A percentile compares a stretch with the other conserved stretches of the same genome.
These are phyloP conservation scores for Chionis minor DNA, from an alignment of 2,113 vertebrate genomes.

Conservation along the genomic window DNA sequence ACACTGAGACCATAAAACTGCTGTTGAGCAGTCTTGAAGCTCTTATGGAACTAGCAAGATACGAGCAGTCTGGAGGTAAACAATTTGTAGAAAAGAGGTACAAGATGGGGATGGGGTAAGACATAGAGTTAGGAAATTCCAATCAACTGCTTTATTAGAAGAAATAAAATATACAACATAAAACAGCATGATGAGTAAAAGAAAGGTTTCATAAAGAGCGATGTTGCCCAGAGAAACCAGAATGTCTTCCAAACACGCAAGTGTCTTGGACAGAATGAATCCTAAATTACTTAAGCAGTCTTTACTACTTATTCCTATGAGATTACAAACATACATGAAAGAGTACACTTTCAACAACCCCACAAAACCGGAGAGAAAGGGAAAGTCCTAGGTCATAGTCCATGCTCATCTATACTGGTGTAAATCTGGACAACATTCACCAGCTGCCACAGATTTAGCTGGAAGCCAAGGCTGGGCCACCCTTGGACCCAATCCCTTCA, in stretches of 20 bases:
- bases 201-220: not conserved
- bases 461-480: not conserved
- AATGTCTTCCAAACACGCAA: not conserved
- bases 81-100: not conserved
- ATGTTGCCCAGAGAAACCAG: not conserved
- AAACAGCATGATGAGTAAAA: not conserved
- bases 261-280: not conserved
- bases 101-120: not conserved
- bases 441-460: not conserved
- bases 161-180: conserved; percentile 33
- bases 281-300: not conserved
- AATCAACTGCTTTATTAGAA: conserved; percentile 42
- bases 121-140: not conserved
- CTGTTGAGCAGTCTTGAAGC: not conserved
- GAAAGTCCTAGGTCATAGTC: not conserved
- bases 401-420: accelerated
- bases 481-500: not conserved
- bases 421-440: not conserved
- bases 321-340: not conserved
- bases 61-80: not conserved
- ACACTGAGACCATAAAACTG: conserved; percentile 24
- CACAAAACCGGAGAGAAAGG: not conserved
- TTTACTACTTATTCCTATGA: not conserved
- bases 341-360: not conserved
- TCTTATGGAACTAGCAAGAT: not conserved